phyloP scores from a whole-genome alignment of 2,113 vertebrate species.

The Tachysurus fulvidraco region DNA sequence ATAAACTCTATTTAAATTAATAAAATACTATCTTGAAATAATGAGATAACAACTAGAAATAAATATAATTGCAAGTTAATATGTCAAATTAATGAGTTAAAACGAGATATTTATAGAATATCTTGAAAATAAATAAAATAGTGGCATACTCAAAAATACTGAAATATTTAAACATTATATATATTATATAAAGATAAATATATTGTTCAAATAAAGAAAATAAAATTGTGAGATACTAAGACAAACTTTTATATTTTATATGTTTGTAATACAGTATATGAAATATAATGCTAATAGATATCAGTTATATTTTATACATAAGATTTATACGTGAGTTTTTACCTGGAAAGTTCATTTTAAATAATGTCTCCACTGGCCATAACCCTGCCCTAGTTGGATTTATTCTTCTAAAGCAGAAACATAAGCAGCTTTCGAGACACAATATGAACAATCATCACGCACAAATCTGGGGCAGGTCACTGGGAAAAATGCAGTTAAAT shows the following conservation, averaged over 20 bases:
- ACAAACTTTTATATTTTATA: no score
- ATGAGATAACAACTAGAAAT: neutral
- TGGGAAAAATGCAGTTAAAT: conserved; percentile 21
- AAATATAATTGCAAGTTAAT: neutral
- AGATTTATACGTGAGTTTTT: no score
- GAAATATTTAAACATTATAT: neutral
- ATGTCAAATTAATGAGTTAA: neutral
- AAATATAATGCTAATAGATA: no score
- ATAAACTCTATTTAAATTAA: no score
- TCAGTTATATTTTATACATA: neutral
- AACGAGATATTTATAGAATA: neutral
- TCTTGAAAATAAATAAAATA: neutral
- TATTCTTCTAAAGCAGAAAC: conserved; percentile 40
- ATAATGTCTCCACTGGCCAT: conserved; percentile 33
- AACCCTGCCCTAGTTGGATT: conserved; percentile 51
- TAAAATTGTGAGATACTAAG: neutral
- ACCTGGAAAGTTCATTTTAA: conserved; percentile 32
- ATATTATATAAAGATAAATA: no score
- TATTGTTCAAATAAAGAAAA: no score
- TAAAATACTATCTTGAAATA: neutral
- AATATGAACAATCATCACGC: conserved; percentile 36
- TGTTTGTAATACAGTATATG: no score
- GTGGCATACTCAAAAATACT: neutral
- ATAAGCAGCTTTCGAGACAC: conserved; percentile 55
- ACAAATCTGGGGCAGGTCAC: conserved; percentile 48